phyloP scores from a whole-genome alignment of 2,797 vertebrate genomes.

The Eospalax fontanierii region DNA sequence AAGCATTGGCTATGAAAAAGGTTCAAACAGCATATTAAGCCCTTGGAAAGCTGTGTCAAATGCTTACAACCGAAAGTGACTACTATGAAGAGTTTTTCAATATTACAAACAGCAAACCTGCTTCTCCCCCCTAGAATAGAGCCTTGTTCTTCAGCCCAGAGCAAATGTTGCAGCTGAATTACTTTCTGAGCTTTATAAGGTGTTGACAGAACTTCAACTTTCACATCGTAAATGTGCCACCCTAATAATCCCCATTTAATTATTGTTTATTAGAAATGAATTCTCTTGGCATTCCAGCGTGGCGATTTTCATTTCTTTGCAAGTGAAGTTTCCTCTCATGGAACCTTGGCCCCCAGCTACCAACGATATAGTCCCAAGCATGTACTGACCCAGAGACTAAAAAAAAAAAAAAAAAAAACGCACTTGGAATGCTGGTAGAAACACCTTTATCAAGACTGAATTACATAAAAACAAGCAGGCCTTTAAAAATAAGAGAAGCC shows the following conservation, averaged over 20 bases:
- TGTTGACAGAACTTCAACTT: conserved; percentile 85
- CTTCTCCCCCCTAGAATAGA: conserved; percentile 57
- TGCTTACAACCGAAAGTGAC: conserved; percentile 18
- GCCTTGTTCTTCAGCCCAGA: conserved; percentile 75
- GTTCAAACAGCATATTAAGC: background rate
- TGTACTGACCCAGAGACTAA: conserved; percentile 70
- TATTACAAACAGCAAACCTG: background rate
- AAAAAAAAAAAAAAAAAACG: conserved; percentile 31
- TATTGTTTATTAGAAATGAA: conserved; percentile 89
- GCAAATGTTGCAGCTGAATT: conserved; percentile 83
- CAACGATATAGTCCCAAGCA: conserved; percentile 66
- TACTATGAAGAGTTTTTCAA: background rate
- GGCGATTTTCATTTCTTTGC: conserved; percentile 86
- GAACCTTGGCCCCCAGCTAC: conserved; percentile 81
- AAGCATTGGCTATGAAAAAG: background rate
- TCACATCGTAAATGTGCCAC: conserved; percentile 83
- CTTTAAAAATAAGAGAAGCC: background rate
- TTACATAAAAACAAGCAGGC: background rate
- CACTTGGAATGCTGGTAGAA: conserved; percentile 78
- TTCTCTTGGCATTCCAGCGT: conserved; percentile 78
- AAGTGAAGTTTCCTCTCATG: conserved; percentile 84
- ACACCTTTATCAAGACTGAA: conserved; percentile 62
- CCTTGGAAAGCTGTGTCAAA: background rate
- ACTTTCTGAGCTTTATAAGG: conserved; percentile 84
- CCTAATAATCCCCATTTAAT: conserved; percentile 88